These are phyloP conservation scores for Orthosia incerta DNA, from an alignment of 2,888 invertebrate species.

Conservation along the genomic window DNA sequence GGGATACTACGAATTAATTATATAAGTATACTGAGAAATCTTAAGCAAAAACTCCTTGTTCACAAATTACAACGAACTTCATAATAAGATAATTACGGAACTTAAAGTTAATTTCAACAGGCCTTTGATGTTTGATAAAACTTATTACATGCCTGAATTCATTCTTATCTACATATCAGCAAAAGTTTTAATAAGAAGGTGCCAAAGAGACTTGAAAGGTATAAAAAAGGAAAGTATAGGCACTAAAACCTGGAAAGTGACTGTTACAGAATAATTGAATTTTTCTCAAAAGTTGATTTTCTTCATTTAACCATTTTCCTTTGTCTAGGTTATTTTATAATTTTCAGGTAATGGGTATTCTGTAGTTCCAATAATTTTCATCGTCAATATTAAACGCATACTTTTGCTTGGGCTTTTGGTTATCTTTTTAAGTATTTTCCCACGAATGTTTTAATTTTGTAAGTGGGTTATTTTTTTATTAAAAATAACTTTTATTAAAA, in stretches of 20 bases:
- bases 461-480: not conserved
- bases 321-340: slow-evolving; percentile 30
- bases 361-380: slow-evolving; percentile 29
- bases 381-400: slow-evolving; percentile 10
- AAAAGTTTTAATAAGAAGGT: slow-evolving; percentile 55
- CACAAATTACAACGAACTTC: not conserved
- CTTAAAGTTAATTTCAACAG: slow-evolving; percentile 1
- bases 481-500: not conserved
- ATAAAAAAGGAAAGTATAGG: slow-evolving; percentile 18
- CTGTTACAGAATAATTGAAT: slow-evolving; percentile 47
- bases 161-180: slow-evolving; percentile 40
- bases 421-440: slow-evolving; percentile 1
- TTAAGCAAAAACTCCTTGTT: not conserved
- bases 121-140: slow-evolving; percentile 28
- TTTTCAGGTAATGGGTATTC: slow-evolving; percentile 13
- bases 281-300: slow-evolving; percentile 47
- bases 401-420: not conserved
- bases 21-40: not conserved
- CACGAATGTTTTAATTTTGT: not conserved
- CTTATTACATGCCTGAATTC: slow-evolving; percentile 21
- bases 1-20: too few species aligned
- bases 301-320: slow-evolving; percentile 56
- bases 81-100: slow-evolving; percentile 8
- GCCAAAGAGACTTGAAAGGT: slow-evolving; percentile 11
- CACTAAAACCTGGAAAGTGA: slow-evolving; percentile 32